phyloP scores from a whole-genome alignment of 2,888 invertebrate genomes.

The Microdon myrmicae region DNA sequence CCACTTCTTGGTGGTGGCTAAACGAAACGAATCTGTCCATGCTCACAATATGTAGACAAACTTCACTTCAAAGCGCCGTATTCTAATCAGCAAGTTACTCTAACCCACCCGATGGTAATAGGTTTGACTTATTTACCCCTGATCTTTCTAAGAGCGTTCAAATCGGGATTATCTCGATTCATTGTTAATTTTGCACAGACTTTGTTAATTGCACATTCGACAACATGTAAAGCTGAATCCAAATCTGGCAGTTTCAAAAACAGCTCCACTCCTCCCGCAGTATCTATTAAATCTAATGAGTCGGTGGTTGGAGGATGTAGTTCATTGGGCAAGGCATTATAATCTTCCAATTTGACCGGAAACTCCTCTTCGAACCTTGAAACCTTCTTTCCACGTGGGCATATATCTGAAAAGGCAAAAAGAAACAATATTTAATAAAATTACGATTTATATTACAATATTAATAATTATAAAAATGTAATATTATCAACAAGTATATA shows the following conservation, averaged over 20 bases:
- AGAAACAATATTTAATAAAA: background rate
- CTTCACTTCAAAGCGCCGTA: too few relatives aligned
- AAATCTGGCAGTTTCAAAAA: constrained; percentile 26
- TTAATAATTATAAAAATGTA: too few relatives aligned
- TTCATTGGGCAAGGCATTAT: constrained; percentile 11
- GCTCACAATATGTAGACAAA: too few relatives aligned
- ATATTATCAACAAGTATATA: too few relatives aligned
- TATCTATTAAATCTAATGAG: constrained; percentile 8
- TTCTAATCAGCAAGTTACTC: too few relatives aligned
- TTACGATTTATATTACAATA: too few relatives aligned
- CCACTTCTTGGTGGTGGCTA: too few relatives aligned
- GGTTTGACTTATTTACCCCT: constrained; percentile 43
- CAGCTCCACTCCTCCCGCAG: constrained; percentile 32
- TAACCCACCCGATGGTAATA: too few relatives aligned
- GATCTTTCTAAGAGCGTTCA: constrained; percentile 38
- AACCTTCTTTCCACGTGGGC: constrained; percentile 38
- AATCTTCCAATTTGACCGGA: constrained; percentile 8
- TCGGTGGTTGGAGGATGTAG: background rate
- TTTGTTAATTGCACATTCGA: constrained; percentile 39
- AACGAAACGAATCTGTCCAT: too few relatives aligned
- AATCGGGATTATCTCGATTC: constrained; percentile 34
- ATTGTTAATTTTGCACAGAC: constrained; percentile 43
- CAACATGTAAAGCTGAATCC: constrained; percentile 18
- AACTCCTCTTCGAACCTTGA: constrained; percentile 22
- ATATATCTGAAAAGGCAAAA: constrained; percentile 10